phyloP scores from a whole-genome alignment of 2,888 invertebrate genomes.

The Machimus rusticus region DNA sequence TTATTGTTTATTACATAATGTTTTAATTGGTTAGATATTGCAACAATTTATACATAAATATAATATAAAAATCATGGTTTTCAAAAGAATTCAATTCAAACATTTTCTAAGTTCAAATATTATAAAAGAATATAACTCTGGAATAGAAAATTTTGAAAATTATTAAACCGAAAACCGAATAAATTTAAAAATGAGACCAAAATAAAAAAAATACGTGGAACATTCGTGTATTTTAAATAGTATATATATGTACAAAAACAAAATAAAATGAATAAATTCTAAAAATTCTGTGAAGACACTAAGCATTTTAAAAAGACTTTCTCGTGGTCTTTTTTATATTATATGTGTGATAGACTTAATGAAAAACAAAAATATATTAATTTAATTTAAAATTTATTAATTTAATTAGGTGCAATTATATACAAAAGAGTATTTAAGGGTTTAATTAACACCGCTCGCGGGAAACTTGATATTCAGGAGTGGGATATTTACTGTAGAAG shows the following conservation, averaged over 20 bases:
- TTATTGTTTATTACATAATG: too few relatives aligned
- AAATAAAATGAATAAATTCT: neutral
- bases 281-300: neutral
- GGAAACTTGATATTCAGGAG: neutral
- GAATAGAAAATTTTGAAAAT: too few relatives aligned
- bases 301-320: neutral
- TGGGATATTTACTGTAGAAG: neutral
- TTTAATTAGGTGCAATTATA: neutral
- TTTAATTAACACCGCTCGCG: neutral
- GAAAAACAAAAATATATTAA: too few relatives aligned
- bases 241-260: neutral
- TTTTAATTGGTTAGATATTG: too few relatives aligned
- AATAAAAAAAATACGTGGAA: neutral
- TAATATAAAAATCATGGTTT: too few relatives aligned
- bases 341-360: neutral
- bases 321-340: neutral
- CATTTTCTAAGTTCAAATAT: too few relatives aligned
- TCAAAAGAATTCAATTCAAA: too few relatives aligned
- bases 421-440: neutral
- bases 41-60: too few relatives aligned
- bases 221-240: neutral
- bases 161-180: too few relatives aligned
- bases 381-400: too few relatives aligned
- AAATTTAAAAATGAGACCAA: neutral
- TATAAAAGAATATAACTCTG: too few relatives aligned